Evolutionary conservation across 2,113 vertebrate species (phyloP), one percentile per base, ranked within the genome.

Genomic region (Sceloporus undulatus): DNA sequence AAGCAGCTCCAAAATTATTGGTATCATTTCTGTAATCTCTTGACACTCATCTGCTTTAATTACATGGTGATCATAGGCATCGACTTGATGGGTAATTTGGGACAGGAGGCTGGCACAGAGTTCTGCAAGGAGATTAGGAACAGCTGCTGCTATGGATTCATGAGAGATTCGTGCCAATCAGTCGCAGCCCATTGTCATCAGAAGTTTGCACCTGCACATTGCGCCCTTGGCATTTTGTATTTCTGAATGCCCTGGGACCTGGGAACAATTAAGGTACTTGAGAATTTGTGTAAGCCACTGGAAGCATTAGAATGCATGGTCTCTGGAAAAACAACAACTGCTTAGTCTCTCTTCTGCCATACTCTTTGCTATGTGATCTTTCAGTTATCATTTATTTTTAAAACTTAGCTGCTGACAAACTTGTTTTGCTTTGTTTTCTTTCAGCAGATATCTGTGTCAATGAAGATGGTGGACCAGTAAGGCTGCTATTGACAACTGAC

Each of bases 41-140:
- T 21, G n/a, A 78, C 88, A 89, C 89, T 87, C 93, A 94, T 93
- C 90, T 91, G 29, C 54, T 77, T 77, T 94, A 92, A 96, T 90
- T 92, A 88, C 85, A 82, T 2, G 56, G 88, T 88, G 84, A 84
- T 25, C 38, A 92, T 74, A 78, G 62, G 38, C 1, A 1, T 75
- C 83, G 89, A 59, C 87, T 90, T 66, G 27, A 68, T 9, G 3
- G 42, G 38, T 87, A 83, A 87, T 77, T 92, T 40, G 71, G 90
- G 92, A 91, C 76, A 83, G 65, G 9, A 90, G 0, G 0, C 62
- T 59, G 38, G 90, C 4, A 4, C 34, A 74, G 3, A 87, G 19
- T 48, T 92, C 88, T 85, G 23, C 3, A 1, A 93, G 84, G 89
- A 93, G 68, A 0, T 0, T 25, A 79, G 89, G 85, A 93, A 79